Base-by-base conservation (phyloP, 2,797 vertebrate species). In the Menidia menidia region DNA sequence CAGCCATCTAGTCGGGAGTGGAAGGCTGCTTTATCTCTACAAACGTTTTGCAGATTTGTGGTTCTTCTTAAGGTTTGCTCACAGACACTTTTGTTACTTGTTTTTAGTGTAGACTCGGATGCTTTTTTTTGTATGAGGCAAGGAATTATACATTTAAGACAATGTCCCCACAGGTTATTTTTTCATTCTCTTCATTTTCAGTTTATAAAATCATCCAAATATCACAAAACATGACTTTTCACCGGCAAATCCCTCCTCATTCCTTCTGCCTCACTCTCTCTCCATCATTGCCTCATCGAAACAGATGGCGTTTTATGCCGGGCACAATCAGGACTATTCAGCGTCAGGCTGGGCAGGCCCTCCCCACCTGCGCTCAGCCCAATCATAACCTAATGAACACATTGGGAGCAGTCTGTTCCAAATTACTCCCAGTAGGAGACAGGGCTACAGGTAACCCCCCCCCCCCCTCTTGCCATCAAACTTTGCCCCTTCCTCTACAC, bases 321-420 rank as follows among this genome's bases (percentile, higher is more conserved):
- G 94, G 94, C 92, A 96, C 95, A 97, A 97, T 97, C 95, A 95
- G 88, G 85, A 92, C 95, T 89, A 92, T 96, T 97, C 95, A 96
- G 95, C 94, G 92, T 95, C 92, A 93, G 93, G 93, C 92, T 91
- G 93, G 89, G 87, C 94, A 94, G 94, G 93, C 95, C 92, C 92
- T 94, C 95, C 92, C 95, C 95, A 97, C 95, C 95, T 97, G 96
- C 92, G 93, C 90, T 92, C 94, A 94, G 94, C 91, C 94, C 96
- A 96, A 95, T 95, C 95, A 94, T 73, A 92, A 92, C 94, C 93
- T 97, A 98, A 97, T 96, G 96, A 98, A 97, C 96, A 96, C 94
- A 93, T 95, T 96, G 94, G 93, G 94, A 95, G 93, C 94, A 95
- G 96, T 95, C 96, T 97, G 96, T 95, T 95, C 95, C 93, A 95